These are phyloP conservation scores for Haemorhous mexicanus DNA, from an alignment of 2,113 vertebrate genomes.

Conservation along the genomic window DNA sequence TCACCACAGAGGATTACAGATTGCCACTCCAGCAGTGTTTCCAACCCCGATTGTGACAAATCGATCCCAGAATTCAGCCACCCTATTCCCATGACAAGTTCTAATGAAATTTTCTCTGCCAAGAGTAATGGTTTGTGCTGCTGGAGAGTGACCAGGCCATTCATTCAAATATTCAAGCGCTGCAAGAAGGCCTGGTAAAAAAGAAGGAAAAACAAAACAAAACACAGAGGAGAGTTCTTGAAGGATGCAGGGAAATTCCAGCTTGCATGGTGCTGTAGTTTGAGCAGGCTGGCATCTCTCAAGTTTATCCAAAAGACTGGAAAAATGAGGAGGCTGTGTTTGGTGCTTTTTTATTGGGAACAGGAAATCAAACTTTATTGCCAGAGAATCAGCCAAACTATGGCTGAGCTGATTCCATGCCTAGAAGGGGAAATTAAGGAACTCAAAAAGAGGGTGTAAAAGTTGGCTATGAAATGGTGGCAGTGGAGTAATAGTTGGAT, in stretches of 20 bases:
- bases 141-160: neutral
- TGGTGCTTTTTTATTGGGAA: neutral
- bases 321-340: neutral
- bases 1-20: neutral
- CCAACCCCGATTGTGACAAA: slow-evolving; percentile 45
- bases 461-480: neutral
- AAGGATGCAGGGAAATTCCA: neutral
- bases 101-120: slow-evolving; percentile 58
- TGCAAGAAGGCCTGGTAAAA: neutral
- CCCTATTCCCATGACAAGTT: slow-evolving; percentile 40
- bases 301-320: neutral
- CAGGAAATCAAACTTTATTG: neutral
- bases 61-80: slow-evolving; percentile 6
- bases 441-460: neutral
- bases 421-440: neutral
- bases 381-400: neutral
- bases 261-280: rapidly evolving
- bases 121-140: slow-evolving; percentile 39
- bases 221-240: neutral
- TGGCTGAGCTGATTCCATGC: neutral
- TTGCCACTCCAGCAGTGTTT: neutral
- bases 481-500: neutral
- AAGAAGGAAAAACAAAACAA: neutral
- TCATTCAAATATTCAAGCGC: slow-evolving; percentile 40
- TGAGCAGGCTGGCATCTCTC: neutral